phyloP scores from a whole-genome alignment of 2,888 invertebrate genomes.

The Deladenus siricidicola region DNA sequence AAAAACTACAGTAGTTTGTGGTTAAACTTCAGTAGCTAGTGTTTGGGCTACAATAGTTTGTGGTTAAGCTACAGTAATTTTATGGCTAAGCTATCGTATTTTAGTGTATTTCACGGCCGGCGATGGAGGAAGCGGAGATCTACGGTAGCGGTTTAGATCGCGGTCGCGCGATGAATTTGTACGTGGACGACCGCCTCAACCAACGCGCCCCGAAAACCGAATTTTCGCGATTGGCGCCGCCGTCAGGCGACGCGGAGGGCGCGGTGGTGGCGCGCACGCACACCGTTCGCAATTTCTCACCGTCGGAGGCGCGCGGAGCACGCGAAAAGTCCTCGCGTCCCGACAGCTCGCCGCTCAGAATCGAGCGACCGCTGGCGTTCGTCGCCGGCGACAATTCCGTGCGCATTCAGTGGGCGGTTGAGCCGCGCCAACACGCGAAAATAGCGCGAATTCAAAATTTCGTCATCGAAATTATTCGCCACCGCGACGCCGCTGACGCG shows the following conservation, averaged over 20 bases:
- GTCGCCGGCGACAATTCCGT: constrained; percentile 24
- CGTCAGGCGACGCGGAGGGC: too few species aligned
- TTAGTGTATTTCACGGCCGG: constrained; percentile 49
- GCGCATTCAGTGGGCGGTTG: constrained; percentile 20
- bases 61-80: too few species aligned
- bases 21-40: too few species aligned
- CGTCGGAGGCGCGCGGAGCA: too few species aligned
- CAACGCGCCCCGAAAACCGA: neutral
- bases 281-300: too few species aligned
- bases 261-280: too few species aligned
- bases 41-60: too few species aligned
- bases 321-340: too few species aligned
- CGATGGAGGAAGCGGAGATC: constrained; percentile 51
- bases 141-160: constrained; percentile 45
- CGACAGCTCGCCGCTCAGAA: too few species aligned
- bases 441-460: constrained; percentile 7
- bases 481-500: neutral
- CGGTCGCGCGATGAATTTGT: constrained; percentile 36
- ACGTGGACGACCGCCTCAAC: constrained; percentile 25
- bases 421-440: constrained; percentile 16
- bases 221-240: too few species aligned
- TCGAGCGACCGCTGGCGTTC: constrained; percentile 17
- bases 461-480: constrained; percentile 7
- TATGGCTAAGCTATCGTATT: too few species aligned
- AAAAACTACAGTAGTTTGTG: too few species aligned